Base-by-base conservation (phyloP, 2,888 invertebrate genomes). In the Drosophila leonis region DNA sequence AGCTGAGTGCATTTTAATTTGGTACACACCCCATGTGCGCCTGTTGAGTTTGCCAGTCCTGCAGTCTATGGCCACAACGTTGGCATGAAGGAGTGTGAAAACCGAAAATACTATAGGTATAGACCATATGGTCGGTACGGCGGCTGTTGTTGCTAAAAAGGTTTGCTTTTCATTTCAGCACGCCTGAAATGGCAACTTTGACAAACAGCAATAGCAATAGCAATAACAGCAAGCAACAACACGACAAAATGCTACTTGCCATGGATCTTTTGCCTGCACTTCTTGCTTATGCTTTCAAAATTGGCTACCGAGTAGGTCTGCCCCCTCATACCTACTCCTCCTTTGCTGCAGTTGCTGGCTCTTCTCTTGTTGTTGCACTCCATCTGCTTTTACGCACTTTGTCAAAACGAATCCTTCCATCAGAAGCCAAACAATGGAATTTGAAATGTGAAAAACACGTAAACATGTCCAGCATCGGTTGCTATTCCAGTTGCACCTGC, bases 1-100 rank as follows among this genome's bases (percentile, higher is more conserved):
- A 93, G 90, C 86, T 93, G 91, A 92, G 91, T 90, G 92, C 89
- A 91, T 92, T 92, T 93, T 93, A 92, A 92, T 93, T 92, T 91
- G 88, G 90, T 91, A 88, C 78, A 84, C 88, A 72, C 73, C 72
- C 81, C 67, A 67, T 77, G 72, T 76, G 62, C 69, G 72, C 68
- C 85, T 72, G 75, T 75, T 81, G 65, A 76, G 68, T 72, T 71
- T 71, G 70, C 55, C 77, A 70, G 66, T 65, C 46, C 37, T 65
- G 61, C 70, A 64, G 64, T 54, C 61, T 52, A 48, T 55, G 55
- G 33, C 59, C 48, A 33, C 54, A 18, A n/a, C 51, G 57, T 1
- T 24, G 35, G 13, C 54, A 54, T 6, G 6, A 15, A 35, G 65
- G 41, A 55, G 75, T 59, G 66, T 64, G 67, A 74, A 71, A 62